A percentile compares a stretch with the other conserved stretches of the same genome.
Evolutionary conservation across 2,113 vertebrate species (phyloP).

Genomic region (Callorhinus ursinus): DNA sequence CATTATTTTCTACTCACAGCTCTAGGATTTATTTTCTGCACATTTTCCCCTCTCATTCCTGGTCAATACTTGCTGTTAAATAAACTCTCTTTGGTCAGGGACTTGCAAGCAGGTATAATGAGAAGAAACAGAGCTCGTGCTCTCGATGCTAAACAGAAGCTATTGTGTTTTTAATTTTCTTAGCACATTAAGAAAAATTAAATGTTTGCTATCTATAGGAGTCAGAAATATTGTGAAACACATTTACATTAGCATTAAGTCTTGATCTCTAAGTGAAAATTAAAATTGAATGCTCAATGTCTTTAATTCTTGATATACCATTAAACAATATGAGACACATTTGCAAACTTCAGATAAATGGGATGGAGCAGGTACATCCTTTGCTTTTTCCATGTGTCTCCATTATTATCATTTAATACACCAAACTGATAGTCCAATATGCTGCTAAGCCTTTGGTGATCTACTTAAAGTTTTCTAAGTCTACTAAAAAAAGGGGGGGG

Average conservation of each 20-base stretch:
- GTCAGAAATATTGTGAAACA: neutral
- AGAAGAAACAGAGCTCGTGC: neutral
- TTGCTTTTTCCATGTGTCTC: neutral
- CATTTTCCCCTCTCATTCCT: neutral
- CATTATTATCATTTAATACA: neutral
- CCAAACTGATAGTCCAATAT: neutral
- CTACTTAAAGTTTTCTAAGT: neutral
- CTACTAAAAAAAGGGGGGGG: neutral
- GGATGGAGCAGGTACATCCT: neutral
- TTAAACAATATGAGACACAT: slow-evolving; percentile 29
- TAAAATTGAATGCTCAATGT: slow-evolving; percentile 23
- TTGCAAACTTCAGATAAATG: neutral
- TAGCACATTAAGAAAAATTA: slow-evolving; percentile 22
- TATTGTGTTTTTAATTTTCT: slow-evolving; percentile 10
- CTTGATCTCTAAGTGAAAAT: slow-evolving; percentile 26
- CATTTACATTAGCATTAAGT: neutral
- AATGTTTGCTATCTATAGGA: neutral
- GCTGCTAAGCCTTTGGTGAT: neutral
- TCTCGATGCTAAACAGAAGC: neutral
- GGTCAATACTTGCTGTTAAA: neutral
- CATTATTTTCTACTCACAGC: neutral
- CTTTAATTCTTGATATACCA: slow-evolving; percentile 26
- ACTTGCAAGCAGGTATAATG: neutral
- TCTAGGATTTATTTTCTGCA: neutral
- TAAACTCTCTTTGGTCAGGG: neutral